Conservation (phyloP, 2,888 invertebrate genomes). For the Vanessa cardui region DNA sequence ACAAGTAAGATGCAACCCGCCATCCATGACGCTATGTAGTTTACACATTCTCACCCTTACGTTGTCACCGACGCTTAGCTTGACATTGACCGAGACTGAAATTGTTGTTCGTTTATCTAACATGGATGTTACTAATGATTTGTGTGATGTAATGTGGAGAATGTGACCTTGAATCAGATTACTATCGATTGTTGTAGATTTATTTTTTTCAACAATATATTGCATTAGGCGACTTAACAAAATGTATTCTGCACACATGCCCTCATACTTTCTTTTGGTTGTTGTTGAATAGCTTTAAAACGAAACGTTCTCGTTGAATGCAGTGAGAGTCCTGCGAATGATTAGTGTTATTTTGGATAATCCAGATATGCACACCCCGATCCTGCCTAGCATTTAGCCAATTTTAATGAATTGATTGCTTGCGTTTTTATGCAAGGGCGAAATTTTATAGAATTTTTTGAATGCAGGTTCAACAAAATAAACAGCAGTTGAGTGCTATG, state of each 20-base stretch:
- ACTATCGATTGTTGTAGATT: conserved; percentile 29
- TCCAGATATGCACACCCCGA: conserved; percentile 73
- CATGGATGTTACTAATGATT: conserved; percentile 40
- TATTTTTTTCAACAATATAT: conserved; percentile 33
- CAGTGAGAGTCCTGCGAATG: conserved; percentile 48
- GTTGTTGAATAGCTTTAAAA: conserved; percentile 45
- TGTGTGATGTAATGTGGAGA: conserved; percentile 68
- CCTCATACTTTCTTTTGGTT: conserved; percentile 46
- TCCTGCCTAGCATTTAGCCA: conserved; percentile 32
- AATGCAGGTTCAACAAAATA: conserved; percentile 95
- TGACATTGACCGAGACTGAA: conserved; percentile 9
- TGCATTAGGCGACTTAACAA: conserved; percentile 43
- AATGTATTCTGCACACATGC: conserved; percentile 79
- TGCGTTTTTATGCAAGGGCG: not conserved
- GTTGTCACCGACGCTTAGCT: conserved; percentile 43
- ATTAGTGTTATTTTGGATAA: conserved; percentile 70
- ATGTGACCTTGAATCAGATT: conserved; percentile 54
- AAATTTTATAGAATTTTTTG: conserved; percentile 12
- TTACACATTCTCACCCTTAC: conserved; percentile 70
- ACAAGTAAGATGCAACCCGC: conserved; percentile 90
- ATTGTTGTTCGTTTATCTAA: conserved; percentile 15
- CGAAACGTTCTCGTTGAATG: conserved; percentile 47
- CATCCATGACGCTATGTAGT: conserved; percentile 59
- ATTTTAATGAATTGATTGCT: conserved; percentile 26
- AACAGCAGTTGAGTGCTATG: conserved; percentile 93